phyloP scores from a whole-genome alignment of 2,113 vertebrate species.

The Rousettus leschenaultii region DNA sequence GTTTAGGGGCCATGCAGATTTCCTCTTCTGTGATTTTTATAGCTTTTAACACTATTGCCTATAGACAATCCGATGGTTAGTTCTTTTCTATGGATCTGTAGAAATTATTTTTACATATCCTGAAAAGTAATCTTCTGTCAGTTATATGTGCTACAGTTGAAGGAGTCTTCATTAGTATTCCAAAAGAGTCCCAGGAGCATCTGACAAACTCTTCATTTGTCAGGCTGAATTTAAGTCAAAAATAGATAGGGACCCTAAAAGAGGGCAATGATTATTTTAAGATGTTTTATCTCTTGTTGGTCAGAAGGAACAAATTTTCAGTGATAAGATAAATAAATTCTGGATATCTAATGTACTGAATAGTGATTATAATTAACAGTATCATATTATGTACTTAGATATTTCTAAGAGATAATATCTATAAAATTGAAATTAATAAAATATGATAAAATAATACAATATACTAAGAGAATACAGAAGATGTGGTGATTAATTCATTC shows the following conservation, averaged over 20 bases:
- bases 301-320: neutral
- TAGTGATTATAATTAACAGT: neutral
- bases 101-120: neutral
- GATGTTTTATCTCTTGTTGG: neutral
- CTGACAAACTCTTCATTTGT: slow-evolving; percentile 21
- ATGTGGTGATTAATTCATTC: neutral
- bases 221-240: slow-evolving; percentile 25
- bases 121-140: slow-evolving; percentile 14
- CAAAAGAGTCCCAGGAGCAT: neutral
- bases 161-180: slow-evolving; percentile 49
- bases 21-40: neutral
- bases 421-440: neutral
- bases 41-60: neutral
- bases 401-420: neutral
- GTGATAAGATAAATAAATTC: neutral
- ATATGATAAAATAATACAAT: neutral
- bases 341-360: neutral
- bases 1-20: neutral
- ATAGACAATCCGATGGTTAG: neutral
- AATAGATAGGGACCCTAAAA: slow-evolving; percentile 17
- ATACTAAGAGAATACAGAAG: neutral
- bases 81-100: neutral
- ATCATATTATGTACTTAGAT: neutral
- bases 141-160: neutral
- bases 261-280: neutral